These are phyloP conservation scores for Drosophila mimetica DNA, from an alignment of 2,888 invertebrate genomes.

Conservation along the genomic window DNA sequence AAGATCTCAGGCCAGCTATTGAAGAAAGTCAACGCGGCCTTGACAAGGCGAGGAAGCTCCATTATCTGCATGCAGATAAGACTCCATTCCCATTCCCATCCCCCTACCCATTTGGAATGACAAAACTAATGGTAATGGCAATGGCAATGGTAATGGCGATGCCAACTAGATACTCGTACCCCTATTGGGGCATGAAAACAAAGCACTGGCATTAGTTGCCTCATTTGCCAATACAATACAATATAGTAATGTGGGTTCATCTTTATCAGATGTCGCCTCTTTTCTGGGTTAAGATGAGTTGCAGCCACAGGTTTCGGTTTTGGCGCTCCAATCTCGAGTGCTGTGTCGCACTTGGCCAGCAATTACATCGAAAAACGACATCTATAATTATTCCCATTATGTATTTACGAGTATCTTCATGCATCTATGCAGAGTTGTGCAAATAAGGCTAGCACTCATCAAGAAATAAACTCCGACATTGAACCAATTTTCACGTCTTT, in stretches of 20 bases:
- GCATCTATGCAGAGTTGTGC: slow-evolving; percentile 40
- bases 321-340: slow-evolving; percentile 17
- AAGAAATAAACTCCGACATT: slow-evolving; percentile 11
- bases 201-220: slow-evolving; percentile 50
- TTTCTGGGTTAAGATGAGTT: slow-evolving; percentile 68
- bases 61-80: slow-evolving; percentile 51
- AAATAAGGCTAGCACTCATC: slow-evolving; percentile 38
- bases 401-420: slow-evolving; percentile 35
- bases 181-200: slow-evolving; percentile 42
- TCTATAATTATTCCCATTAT: slow-evolving; percentile 44
- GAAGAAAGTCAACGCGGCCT: slow-evolving; percentile 70
- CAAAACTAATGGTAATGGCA: slow-evolving; percentile 26
- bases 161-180: slow-evolving; percentile 13
- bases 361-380: slow-evolving; percentile 39
- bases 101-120: slow-evolving; percentile 21
- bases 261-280: slow-evolving; percentile 39
- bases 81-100: slow-evolving; percentile 28
- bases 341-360: slow-evolving; percentile 40
- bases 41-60: slow-evolving; percentile 61
- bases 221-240: slow-evolving; percentile 67
- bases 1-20: slow-evolving; percentile 8
- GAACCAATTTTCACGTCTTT: slow-evolving; percentile 23
- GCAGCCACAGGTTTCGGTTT: slow-evolving; percentile 9
- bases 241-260: slow-evolving; percentile 25
- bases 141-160: slow-evolving; percentile 28